These are phyloP conservation scores for Xiphophorus hellerii DNA, from an alignment of 2,113 vertebrate genomes.

Conservation along the genomic window DNA sequence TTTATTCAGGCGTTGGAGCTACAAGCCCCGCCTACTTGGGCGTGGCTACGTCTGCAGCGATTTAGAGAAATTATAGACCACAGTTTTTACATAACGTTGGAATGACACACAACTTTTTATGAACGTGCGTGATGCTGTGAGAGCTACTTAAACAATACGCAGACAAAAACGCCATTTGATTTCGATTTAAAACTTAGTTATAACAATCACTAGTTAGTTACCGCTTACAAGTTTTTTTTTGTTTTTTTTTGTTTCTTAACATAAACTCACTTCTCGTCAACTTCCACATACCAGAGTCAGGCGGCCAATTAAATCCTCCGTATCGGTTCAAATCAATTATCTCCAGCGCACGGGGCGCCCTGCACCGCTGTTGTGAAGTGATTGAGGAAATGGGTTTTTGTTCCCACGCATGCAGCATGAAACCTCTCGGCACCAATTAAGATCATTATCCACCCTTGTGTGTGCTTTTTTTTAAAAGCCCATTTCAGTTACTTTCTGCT, in stretches of 20 bases:
- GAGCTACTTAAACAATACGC: too few species aligned
- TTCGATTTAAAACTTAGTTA: too few species aligned
- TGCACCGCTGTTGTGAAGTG: slow-evolving; percentile 48
- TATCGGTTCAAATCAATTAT: slow-evolving; percentile 71
- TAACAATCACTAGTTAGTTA: neutral
- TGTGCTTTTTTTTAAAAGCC: neutral
- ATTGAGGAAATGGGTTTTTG: slow-evolving; percentile 67
- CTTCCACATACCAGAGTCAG: slow-evolving; percentile 56
- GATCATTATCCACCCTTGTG: slow-evolving; percentile 63
- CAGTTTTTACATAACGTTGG: too few species aligned
- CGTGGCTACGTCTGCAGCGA: too few species aligned
- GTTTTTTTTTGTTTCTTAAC: neutral
- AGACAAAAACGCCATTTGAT: too few species aligned
- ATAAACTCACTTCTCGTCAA: slow-evolving; percentile 48
- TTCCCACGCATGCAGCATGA: slow-evolving; percentile 56
- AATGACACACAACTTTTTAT: too few species aligned
- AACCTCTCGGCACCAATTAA: slow-evolving; percentile 67
- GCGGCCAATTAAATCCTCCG: slow-evolving; percentile 62
- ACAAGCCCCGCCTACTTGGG: too few species aligned
- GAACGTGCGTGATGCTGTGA: too few species aligned
- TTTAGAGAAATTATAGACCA: too few species aligned
- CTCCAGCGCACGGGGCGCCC: slow-evolving; percentile 35
- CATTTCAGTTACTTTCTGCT: slow-evolving; percentile 39
- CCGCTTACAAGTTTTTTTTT: neutral
- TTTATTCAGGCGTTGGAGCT: too few species aligned